Conservation (phyloP, 1,140 invertebrate genomes). For the Drosophila dunni region DNA sequence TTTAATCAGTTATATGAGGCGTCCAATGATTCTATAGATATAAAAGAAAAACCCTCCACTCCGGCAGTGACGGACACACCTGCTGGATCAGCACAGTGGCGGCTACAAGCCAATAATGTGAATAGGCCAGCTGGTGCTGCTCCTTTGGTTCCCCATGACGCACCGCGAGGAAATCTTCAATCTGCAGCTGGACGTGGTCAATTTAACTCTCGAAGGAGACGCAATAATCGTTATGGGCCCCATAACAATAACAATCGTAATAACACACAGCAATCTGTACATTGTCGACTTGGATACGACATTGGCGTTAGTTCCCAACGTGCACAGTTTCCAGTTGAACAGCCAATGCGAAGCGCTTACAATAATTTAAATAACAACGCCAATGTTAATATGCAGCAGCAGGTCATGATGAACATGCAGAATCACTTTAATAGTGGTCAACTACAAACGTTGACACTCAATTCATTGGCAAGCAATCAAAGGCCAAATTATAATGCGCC, state of each 20-base stretch:
- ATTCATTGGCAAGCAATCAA: not conserved
- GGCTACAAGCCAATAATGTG: constrained; percentile 45
- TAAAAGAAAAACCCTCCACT: not conserved
- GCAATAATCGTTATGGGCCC: not conserved
- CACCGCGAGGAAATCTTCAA: not conserved
- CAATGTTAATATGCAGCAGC: not conserved
- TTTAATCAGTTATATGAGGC: constrained; percentile 48
- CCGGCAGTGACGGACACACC: not conserved
- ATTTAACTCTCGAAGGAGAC: not conserved
- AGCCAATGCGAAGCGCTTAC: constrained; percentile 31
- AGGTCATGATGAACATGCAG: constrained; percentile 12
- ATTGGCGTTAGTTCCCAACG: constrained; percentile 22
- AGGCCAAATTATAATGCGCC: not conserved
- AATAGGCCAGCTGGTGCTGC: constrained; percentile 40
- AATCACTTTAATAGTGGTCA: constrained; percentile 19
- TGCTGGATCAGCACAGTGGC: constrained; percentile 28
- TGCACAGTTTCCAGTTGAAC: constrained; percentile 6
- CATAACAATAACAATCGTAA: constrained; percentile 7
- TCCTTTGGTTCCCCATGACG: constrained; percentile 26
- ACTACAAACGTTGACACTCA: not conserved
- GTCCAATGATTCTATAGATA: not conserved
- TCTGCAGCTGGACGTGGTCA: not conserved
- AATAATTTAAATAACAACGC: constrained; percentile 34
- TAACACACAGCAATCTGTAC: not conserved
- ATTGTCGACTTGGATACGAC: constrained; percentile 3